These are phyloP conservation scores for Aspidiotus destructor DNA, from an alignment of 2,888 invertebrate genomes.

Conservation along the genomic window DNA sequence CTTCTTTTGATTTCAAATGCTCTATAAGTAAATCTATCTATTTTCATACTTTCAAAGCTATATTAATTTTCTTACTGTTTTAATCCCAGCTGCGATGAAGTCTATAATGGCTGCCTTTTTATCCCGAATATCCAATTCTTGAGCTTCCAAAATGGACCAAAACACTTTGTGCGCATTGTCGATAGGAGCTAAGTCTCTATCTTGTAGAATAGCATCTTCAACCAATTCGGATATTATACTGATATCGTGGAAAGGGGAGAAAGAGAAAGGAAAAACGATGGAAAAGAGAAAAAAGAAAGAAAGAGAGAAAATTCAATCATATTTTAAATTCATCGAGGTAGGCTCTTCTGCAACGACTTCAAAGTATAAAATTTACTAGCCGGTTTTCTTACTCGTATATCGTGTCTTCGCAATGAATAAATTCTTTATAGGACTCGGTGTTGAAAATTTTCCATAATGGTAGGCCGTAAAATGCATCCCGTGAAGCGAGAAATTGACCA, in stretches of 20 bases:
- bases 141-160: conserved; percentile 60
- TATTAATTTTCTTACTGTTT: conserved; percentile 52
- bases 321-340: neutral
- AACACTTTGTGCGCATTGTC: conserved; percentile 61
- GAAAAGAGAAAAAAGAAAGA: neutral
- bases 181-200: conserved; percentile 49
- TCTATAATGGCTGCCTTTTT: conserved; percentile 78
- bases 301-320: too few species aligned
- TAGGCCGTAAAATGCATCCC: conserved; percentile 72
- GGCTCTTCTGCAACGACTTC: neutral
- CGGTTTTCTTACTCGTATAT: conserved; percentile 59
- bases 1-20: too few species aligned
- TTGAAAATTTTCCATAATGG: conserved; percentile 73
- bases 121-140: conserved; percentile 63
- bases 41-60: too few species aligned
- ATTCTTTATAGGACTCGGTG: conserved; percentile 59
- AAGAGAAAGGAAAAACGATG: conserved; percentile 8
- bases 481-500: conserved; percentile 63
- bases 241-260: conserved; percentile 36
- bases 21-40: too few species aligned
- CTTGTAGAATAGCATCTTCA: conserved; percentile 53
- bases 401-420: conserved; percentile 63
- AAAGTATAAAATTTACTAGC: conserved; percentile 15
- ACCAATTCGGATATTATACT: conserved; percentile 71
- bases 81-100: conserved; percentile 77